Evolutionary conservation across 2,888 invertebrate species (phyloP), one percentile per base, ranked within the genome.

Genomic region (Chaetogeoica ovagalla): DNA sequence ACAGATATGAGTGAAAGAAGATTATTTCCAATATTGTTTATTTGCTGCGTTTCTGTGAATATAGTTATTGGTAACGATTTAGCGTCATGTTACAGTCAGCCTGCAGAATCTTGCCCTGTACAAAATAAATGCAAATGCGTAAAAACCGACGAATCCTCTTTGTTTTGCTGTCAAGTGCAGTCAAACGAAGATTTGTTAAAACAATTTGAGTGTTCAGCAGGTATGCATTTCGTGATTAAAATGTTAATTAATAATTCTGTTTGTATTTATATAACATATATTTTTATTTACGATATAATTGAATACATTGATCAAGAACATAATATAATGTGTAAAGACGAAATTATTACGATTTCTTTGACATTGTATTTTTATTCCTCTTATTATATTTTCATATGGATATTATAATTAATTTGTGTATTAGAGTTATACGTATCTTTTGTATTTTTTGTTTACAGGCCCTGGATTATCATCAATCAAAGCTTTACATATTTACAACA

Each of bases 381-480:
- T 30, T 30, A 30, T 52, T 15, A 15, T 13, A 52, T 52, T 17
- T 59, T 39, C 15, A 21, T 59, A 17, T 43, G 6, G 6, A 19
- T 30, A 48, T 23, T 17, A 19, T 63, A 37, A 30, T 30, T 30
- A 30, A 30, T 30, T 30, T 15, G 21, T 15, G 43, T 7, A 8
- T 52, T 63, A 30, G 8, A 48, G 13, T 13, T 3, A 13, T 3
- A 11, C 3, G 1, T 48, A 13, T 48, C 15, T 48, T 19, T 55
- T 23, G 21, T 55, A 19, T 5, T 5, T 19, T 55, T 55, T 55
- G 8, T 55, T 74, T 74, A 5, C 13, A 79, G 77, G 62, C 52
- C 52, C 70, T 55, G 63, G 21, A 63, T 39, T 63, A 55, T 39
- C 62, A 39, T 19, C 55, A 48, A 84, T 89, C 63, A 81, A 21